Base-by-base conservation (phyloP, 2,888 invertebrate species). In the Neoscelio sp. region DNA sequence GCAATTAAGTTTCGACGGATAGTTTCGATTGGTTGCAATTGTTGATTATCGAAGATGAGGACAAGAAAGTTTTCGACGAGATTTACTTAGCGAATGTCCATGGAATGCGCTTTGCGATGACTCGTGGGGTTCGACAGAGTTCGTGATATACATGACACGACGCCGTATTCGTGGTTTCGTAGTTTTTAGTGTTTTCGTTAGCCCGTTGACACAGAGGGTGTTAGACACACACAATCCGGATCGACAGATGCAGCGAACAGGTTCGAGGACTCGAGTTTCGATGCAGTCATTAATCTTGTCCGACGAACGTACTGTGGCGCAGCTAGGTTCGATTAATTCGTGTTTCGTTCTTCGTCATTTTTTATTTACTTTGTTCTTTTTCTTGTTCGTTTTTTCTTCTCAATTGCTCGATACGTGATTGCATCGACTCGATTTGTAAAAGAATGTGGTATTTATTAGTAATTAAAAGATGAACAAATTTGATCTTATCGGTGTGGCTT, bases 301-400 rank as follows among this genome's bases (percentile, higher is more conserved):
- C 50, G 54, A 26, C 44, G 68, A 68, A 26, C 46, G 56, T 52
- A 62, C 74, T 3, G 30, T 30, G 17, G 28, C 28, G 71, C 62
- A 64, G 67, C 48, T 82, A 82, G 81, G 44, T 78, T 80, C 80
- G 83, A 65, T 78, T 84, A 82, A 81, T 56, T 74, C 79, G 80
- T 83, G 82, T 82, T 85, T 56, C 35, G 52, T 52, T 82, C 30
- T 10, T 35, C 35, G 56, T 48, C 35, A 1, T 28, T 40, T 33
- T 28, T 40, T 38, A 12, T 64, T 60, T 23, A n/a, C 38, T 44
- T 30, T 40, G 40, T 52, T 35, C 33, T 26, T 42, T 28, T 40
- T 44, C 35, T 12, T 26, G 5, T 12, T 48, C 18, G 8, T 10
- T 64, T 23, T 18, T 60, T 33, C 12, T 20, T 58, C 8, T 42